Evolutionary conservation across 2,113 vertebrate species (phyloP).

Genomic region (Fulica atra): DNA sequence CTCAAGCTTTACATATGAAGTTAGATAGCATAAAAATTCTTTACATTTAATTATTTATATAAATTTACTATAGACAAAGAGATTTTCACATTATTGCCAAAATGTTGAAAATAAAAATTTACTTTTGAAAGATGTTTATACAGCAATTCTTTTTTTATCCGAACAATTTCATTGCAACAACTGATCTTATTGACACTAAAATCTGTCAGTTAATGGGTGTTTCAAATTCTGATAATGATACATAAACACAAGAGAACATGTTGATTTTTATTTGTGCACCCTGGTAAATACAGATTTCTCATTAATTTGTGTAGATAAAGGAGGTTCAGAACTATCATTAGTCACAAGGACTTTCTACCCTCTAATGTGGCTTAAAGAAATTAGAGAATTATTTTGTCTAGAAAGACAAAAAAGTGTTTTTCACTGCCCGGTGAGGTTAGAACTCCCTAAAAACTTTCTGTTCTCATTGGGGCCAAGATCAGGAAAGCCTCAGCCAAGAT

Average conservation of each 20-base stretch:
- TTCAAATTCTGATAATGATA: not conserved
- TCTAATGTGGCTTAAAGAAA: not conserved
- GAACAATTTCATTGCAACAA: slow-evolving; percentile 19
- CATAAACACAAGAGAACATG: not conserved
- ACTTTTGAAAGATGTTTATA: not conserved
- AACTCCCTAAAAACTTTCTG: not conserved
- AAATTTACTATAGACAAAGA: not conserved
- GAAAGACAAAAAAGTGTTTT: not conserved
- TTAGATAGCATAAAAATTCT: not conserved
- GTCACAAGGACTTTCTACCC: slow-evolving; percentile 30
- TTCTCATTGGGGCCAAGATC: not conserved
- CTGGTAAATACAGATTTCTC: not conserved
- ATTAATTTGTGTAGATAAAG: not conserved
- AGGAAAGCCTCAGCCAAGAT: not conserved
- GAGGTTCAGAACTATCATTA: slow-evolving; percentile 32
- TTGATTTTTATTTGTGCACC: slow-evolving; percentile 4
- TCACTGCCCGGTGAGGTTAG: not conserved
- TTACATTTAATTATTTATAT: not conserved
- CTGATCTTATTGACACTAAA: not conserved
- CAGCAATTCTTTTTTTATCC: not conserved
- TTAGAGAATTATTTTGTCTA: not conserved
- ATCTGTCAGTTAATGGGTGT: not conserved
- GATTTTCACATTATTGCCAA: not conserved
- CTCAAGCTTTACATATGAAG: not conserved
- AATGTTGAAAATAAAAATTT: not conserved